Base-by-base conservation (phyloP, 2,888 invertebrate genomes). In the Poecilobothrus nobilitatus region DNA sequence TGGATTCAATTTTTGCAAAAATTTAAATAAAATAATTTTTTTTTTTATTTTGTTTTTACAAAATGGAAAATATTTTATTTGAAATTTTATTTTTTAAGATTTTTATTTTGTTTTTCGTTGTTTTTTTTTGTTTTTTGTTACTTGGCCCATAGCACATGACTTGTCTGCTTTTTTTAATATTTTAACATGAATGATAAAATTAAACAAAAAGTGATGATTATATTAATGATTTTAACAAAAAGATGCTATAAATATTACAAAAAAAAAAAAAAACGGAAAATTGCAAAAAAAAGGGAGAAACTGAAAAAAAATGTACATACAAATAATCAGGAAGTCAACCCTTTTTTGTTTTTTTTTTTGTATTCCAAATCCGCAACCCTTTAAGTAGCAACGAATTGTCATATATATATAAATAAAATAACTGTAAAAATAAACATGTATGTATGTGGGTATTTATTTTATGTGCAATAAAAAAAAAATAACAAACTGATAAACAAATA, bases 121-220 rank as follows among this genome's bases (percentile, higher is more conserved):
- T 37, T 37, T 37, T 37, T 37, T 37, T 8, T 53, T 1, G 15
- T 53, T 18, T 53, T 53, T 15, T n/a, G 53, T 18, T n/a, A 53
- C n/a, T 15, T 8, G 53, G 53, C 53, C 5, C 27, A 27, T 18
- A 53, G 15, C 53, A 53, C 53, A 53, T 18, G 53, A 53, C 53
- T 53, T 53, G 53, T 53, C 53, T 53, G 12, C 7, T 37, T 37
- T 37, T 53, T 53, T 15, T 53, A 53, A 18, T 53, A 27, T 4
- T 53, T 53, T 18, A 12, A 18, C 53, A 53, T 53, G 53, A 18
- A 53, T 53, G 53, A 53, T 53, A 53, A 53, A 18, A 15, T 53
- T 53, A 53, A 18, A 53, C 53, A 53, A 53, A 53, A 53, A 53
- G 53, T 53, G 53, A 53, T 53, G 53, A 53, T 53, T 53, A 53